Percentiles rank a stretch among this genome's conserved stretches.
phyloP scores from a whole-genome alignment of 2,888 invertebrate genomes.

The Hyposoter dolosus region DNA sequence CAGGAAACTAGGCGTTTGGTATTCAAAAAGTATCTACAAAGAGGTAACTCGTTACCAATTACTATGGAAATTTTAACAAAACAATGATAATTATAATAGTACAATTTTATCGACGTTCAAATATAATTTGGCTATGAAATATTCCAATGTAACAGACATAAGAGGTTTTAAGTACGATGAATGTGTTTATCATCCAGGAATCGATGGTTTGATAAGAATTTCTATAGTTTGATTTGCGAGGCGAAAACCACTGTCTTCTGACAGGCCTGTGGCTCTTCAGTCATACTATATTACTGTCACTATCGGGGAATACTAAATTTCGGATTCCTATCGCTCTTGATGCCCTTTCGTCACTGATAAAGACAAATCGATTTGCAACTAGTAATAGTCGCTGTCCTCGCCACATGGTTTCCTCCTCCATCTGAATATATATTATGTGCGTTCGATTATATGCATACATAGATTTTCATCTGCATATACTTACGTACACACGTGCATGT shows the following conservation, averaged over 20 bases:
- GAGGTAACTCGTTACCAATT: not conserved
- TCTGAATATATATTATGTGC: not conserved
- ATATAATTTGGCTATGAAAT: not conserved
- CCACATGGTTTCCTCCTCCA: slow-evolving; percentile 16
- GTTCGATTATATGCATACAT: not conserved
- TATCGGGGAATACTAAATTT: slow-evolving; percentile 58
- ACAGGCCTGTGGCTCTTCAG: slow-evolving; percentile 46
- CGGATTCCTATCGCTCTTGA: slow-evolving; percentile 52
- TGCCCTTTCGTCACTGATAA: slow-evolving; percentile 61
- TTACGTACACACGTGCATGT: not conserved
- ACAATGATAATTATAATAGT: too few species aligned
- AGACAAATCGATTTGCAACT: slow-evolving; percentile 65
- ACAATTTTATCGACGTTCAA: not conserved
- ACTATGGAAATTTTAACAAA: not conserved
- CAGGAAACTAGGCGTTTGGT: not conserved
- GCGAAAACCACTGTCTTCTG: slow-evolving; percentile 38
- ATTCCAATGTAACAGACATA: not conserved
- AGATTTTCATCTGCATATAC: slow-evolving; percentile 6
- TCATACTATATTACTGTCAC: slow-evolving; percentile 53
- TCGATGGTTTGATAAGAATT: slow-evolving; percentile 17
- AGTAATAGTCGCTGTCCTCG: slow-evolving; percentile 44
- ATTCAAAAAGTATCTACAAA: not conserved
- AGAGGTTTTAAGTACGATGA: not conserved
- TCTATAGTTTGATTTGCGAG: slow-evolving; percentile 9
- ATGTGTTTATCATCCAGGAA: not conserved